Evolutionary conservation across 1,140 invertebrate genomes (phyloP), one percentile per base, ranked within the genome.

Genomic region (Calephelis virginiensis): DNA sequence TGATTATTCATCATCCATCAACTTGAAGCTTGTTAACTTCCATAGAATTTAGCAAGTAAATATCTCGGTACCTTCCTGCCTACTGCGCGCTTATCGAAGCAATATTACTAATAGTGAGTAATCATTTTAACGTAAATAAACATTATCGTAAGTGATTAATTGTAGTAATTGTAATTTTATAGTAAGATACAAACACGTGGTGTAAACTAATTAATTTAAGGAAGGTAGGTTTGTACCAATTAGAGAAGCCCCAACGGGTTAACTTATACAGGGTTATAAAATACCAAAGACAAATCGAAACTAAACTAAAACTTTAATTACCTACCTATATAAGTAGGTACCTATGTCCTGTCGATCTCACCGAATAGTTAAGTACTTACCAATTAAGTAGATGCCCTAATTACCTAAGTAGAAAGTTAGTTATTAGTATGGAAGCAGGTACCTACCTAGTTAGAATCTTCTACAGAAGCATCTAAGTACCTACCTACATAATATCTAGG

Each of bases 121-220:
- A 59, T 12, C 56, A 12, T 59, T 38, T 59, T 59, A 59, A n/a
- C 11, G 56, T 38, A 59, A 59, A 38, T 38, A 59, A 59, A 59
- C 40, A 43, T 43, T 43, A 43, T 43, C 40, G 40, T 43, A 43
- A 8, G 40, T 59, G 37, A 38, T 38, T 59, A 59, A n/a, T 12
- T 17, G 4, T 59, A 38, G 56, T 56, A 56, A 12, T 12, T 17
- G 14, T 13, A 14, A 56, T 28, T 10, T 14, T 28, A 10, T 56
- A 37, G 53, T 56, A 56, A 37, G 14, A 17, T 28, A 56, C 11
- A 28, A 56, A 10, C 17, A 61, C 38, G 38, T 61, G 43, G 11
- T 14, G 9, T 56, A 5, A 56, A 17, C 17, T 17, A 6, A 56
- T 14, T 56, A n/a, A 13, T 3, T n/a, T n/a, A 6, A n/a, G 12